Percentiles rank a stretch among this genome's conserved stretches.
Conservation (phyloP, 2,797 vertebrate genomes). For the Allobates femoralis region DNA sequence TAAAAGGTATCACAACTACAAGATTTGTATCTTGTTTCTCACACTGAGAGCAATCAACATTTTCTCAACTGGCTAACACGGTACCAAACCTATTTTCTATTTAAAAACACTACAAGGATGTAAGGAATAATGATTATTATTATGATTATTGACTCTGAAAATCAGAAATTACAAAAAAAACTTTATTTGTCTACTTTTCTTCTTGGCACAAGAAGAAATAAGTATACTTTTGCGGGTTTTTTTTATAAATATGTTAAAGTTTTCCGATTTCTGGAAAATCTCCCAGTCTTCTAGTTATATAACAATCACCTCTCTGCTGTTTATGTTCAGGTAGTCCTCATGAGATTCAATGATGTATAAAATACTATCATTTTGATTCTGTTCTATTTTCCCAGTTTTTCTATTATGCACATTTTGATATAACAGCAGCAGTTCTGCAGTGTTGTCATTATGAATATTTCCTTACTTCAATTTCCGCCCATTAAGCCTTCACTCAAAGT, state of each 20-base stretch:
- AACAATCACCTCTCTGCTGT: conserved; percentile 13
- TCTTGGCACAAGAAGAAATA: background rate
- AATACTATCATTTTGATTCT: conserved; percentile 50
- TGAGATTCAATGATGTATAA: conserved; percentile 40
- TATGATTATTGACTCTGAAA: background rate
- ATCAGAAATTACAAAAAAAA: background rate
- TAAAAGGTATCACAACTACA: too few species aligned
- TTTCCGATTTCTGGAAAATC: conserved; percentile 5
- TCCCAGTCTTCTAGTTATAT: conserved; percentile 11
- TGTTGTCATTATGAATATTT: conserved; percentile 50
- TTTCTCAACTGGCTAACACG: too few species aligned
- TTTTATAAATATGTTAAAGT: background rate
- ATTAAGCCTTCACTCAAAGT: conserved; percentile 54
- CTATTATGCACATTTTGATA: conserved; percentile 54
- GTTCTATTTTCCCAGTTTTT: conserved; percentile 34
- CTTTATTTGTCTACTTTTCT: background rate
- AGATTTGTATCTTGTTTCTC: too few species aligned
- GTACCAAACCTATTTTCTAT: too few species aligned
- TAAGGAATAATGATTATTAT: background rate
- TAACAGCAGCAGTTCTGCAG: conserved; percentile 44
- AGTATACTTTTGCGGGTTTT: conserved; percentile 17
- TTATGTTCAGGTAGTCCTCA: conserved; percentile 2
- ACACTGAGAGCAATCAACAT: too few species aligned
- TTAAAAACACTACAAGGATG: background rate
- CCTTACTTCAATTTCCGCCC: conserved; percentile 47